Evolutionary conservation across 1,140 invertebrate species (phyloP), one percentile per base, ranked within the genome.

Genomic region (Phthorimaea operculella): DNA sequence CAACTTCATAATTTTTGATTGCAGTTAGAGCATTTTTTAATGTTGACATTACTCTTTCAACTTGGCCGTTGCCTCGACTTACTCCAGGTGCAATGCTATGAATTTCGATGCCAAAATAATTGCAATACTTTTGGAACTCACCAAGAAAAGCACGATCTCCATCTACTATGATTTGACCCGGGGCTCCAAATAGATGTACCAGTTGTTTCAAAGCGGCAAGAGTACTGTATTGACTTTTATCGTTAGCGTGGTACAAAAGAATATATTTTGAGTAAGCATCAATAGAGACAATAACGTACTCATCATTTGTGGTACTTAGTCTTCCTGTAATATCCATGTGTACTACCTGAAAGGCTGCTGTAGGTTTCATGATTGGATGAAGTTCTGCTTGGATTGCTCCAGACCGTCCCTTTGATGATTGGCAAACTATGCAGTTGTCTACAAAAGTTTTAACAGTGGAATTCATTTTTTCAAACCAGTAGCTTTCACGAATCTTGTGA

Each of bases 241-340:
- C 48, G 7, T 34, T 62, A 15, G 48, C 16, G 44, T 66, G 52
- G 12, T 59, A 8, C 18, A 67, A 53, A 11, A 60, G 44, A 21
- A 62, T 55, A 56, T 57, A 63, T 52, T 67, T 67, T 2, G 59
- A 57, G 21, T 51, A 67, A 0, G 51, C 60, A 42, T 70, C 70
- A 10, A 63, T 59, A 14, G 56, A 53, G 18, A 73, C 60, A 39
- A 72, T 60, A 11, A 57, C 54, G 44, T 70, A 62, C 48, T 59
- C 60, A 47, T 64, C 34, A 34, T 59, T 7, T 49, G 14, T 17
- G 14, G 45, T 59, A 16, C 59, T 65, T 10, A 76, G 57, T 52
- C 63, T 62, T 10, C 72, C 74, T 4, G 64, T 28, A 50, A 50
- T 50, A 45, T 74, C 72, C 10, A 66, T 57, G 44, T 76, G 72